Conservation (phyloP, 2,888 invertebrate genomes). For the Spisula solida region DNA sequence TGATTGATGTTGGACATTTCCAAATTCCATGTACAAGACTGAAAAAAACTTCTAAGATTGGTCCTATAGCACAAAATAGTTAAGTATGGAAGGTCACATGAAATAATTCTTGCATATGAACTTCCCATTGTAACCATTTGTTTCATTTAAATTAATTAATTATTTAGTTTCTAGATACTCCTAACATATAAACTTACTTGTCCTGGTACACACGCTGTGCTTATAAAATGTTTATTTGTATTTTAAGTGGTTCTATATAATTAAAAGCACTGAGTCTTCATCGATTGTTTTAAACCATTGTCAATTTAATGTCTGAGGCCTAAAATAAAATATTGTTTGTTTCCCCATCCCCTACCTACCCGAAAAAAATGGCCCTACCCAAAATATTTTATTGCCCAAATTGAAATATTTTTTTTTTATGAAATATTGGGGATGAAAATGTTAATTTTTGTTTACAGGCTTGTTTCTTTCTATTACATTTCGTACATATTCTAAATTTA, state of each 20-base stretch:
- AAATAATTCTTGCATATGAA: no score
- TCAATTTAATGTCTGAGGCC: not conserved
- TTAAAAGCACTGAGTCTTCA: not conserved
- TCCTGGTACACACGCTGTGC: not conserved
- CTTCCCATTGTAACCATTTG: not conserved
- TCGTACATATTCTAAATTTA: no score
- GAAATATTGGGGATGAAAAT: no score
- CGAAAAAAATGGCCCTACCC: no score
- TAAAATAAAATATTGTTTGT: no score
- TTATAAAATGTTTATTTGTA: not conserved
- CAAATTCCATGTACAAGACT: not conserved
- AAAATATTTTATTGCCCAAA: no score
- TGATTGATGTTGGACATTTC: not conserved
- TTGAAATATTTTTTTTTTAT: no score
- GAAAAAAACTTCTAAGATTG: not conserved
- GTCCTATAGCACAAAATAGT: no score
- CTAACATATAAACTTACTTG: not conserved
- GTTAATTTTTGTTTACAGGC: no score
- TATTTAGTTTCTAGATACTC: not conserved
- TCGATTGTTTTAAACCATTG: conserved; percentile 5
- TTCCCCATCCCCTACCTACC: no score
- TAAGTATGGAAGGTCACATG: no score
- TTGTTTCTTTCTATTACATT: no score
- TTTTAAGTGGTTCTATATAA: not conserved
- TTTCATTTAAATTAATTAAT: not conserved